Evolutionary conservation across 2,888 invertebrate genomes (phyloP), one percentile per base, ranked within the genome.

Genomic region (Ormyrus nitidulus): DNA sequence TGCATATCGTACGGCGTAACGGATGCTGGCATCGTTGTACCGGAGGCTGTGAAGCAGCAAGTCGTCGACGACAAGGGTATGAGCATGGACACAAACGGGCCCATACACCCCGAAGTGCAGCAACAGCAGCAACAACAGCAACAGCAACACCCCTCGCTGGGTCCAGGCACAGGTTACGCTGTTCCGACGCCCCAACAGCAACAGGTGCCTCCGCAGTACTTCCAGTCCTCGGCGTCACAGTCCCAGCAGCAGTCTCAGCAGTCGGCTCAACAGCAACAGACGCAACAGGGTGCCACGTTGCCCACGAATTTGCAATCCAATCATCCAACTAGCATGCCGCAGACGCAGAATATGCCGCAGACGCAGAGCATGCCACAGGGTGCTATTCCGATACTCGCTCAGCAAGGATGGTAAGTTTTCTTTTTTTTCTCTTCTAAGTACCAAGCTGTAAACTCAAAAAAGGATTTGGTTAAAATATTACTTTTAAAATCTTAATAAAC

Each of bases 231-330:
- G 51, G 70, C 77, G 1, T 77, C 77, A 6, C 80, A 77, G 11
- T 62, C 75, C n/a, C 80, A 77, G 69, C 82, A 77, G 75, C 82
- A 80, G 61, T 82, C 79, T 19, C 83, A 85, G 64, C 85, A 85
- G 19, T 81, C 83, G 46, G 84, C 85, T 53, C 84, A 84, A 8
- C 83, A 84, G 80, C 81, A 89, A 19, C 90, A 91, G 78, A 92
- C 91, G 84, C 91, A 92, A 48, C 93, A 93, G 84, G 93, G 93
- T n/a, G 91, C 93, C 0, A 93, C 93, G n/a, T 90, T 93, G 84
- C 93, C 93, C 56, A 91, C 93, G 13, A 93, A 93, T 91, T 91
- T 93, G 85, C 93, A 93, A 87, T 91, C 91, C 71, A 85, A 92
- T 77, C 91, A 91, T 80, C 91, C 90, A 65, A 93, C 91, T 83